A percentile compares a stretch with the other conserved stretches of the same genome.
phyloP scores from a whole-genome alignment of 2,797 vertebrate species.

The Taeniopygia guttata region DNA sequence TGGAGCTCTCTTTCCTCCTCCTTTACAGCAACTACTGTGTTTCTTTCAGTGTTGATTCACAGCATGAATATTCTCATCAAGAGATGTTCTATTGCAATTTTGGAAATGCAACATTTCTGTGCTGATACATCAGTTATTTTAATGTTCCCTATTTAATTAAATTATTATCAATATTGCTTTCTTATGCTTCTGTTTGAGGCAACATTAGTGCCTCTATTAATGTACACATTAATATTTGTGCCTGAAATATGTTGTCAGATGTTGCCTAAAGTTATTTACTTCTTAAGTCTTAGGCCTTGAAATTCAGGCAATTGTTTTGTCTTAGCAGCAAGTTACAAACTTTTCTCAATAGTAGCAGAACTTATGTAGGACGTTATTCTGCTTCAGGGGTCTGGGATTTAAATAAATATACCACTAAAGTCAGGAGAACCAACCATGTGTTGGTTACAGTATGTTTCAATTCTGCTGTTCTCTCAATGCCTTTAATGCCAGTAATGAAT shows the following conservation, averaged over 20 bases:
- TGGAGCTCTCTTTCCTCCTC: not conserved
- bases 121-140: conserved; percentile 4
- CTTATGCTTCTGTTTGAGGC: not conserved
- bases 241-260: not conserved
- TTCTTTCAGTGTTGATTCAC: not conserved
- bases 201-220: not conserved
- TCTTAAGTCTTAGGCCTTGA: not conserved
- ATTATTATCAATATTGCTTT: not conserved
- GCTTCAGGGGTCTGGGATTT: not conserved
- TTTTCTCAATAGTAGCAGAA: not conserved
- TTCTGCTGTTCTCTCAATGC: not conserved
- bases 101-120: not conserved
- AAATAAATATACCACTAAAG: not conserved
- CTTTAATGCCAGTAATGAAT: not conserved
- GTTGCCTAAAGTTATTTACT: not conserved
- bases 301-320: not conserved
- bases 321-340: not conserved
- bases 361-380: not conserved
- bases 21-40: not conserved
- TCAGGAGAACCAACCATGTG: not conserved
- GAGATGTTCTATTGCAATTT: not conserved
- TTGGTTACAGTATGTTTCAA: not conserved
- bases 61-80: not conserved
- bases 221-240: not conserved
- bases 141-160: not conserved